These are phyloP conservation scores for Agrochola macilenta DNA, from an alignment of 2,888 invertebrate species.

Conservation along the genomic window DNA sequence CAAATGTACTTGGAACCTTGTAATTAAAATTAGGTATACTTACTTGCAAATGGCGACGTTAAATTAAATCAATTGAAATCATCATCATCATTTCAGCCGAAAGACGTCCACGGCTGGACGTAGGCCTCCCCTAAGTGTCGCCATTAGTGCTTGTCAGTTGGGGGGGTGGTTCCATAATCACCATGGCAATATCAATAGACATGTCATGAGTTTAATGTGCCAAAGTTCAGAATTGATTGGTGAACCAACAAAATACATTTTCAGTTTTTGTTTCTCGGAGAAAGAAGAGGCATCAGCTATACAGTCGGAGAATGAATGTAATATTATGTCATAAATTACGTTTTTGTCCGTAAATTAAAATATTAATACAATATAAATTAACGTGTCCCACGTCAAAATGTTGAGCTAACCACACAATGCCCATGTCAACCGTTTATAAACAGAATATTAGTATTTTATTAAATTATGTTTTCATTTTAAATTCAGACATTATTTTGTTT, in stretches of 20 bases:
- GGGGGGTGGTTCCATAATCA: background rate
- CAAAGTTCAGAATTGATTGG: background rate
- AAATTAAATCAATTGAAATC: background rate
- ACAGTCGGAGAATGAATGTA: background rate
- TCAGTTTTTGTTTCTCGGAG: background rate
- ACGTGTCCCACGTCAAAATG: slow-evolving; percentile 49
- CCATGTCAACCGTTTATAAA: slow-evolving; percentile 47
- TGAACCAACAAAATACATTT: background rate
- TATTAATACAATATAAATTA: slow-evolving; percentile 44
- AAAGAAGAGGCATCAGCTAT: background rate
- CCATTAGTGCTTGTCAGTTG: background rate
- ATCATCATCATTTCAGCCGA: background rate
- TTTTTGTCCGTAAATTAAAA: background rate
- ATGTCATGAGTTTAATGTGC: background rate
- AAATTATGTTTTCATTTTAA: slow-evolving; percentile 12
- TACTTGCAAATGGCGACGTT: background rate
- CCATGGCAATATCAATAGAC: background rate
- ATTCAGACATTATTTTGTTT: slow-evolving; percentile 20
- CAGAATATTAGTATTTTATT: slow-evolving; percentile 38
- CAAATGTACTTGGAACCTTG: background rate
- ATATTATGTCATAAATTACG: background rate
- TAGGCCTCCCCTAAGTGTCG: no score
- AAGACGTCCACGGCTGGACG: no score
- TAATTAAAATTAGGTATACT: background rate
- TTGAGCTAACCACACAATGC: slow-evolving; percentile 35